A percentile compares a stretch with the other conserved stretches of the same genome.
Evolutionary conservation across 2,113 vertebrate species (phyloP).

Genomic region (Glaucidium brasilianum): DNA sequence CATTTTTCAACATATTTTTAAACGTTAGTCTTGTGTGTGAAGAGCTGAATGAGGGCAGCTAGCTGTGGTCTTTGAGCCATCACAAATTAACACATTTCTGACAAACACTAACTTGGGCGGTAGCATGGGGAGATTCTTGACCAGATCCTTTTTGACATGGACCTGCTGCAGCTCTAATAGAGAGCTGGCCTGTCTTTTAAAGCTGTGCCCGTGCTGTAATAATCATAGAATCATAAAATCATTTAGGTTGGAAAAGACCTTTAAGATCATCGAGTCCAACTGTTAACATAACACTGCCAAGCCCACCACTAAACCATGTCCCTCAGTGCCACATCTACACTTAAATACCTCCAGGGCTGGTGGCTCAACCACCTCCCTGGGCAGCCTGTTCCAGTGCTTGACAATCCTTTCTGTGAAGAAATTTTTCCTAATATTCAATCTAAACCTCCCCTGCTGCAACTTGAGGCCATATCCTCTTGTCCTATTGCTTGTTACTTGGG

Average conservation of each 20-base stretch:
- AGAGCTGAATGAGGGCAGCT: not conserved
- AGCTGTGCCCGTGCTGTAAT: not conserved
- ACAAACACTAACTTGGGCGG: not conserved
- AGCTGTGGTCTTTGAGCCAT: not conserved
- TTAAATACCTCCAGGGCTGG: not conserved
- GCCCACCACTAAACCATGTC: not conserved
- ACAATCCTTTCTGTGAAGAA: not conserved
- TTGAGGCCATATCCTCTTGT: no score
- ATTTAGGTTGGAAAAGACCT: not conserved
- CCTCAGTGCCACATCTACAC: fast-evolving
- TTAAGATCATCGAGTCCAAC: not conserved
- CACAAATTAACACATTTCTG: not conserved
- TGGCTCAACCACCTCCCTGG: not conserved
- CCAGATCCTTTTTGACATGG: not conserved
- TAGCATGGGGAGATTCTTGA: not conserved
- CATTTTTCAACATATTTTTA: not conserved
- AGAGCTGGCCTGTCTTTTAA: not conserved
- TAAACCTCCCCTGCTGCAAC: not conserved
- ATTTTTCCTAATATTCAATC: not conserved
- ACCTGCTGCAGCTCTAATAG: not conserved
- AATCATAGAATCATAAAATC: not conserved
- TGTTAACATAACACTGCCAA: not conserved
- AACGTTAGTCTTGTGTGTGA: not conserved
- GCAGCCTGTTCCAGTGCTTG: not conserved
- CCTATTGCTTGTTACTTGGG: no score